These are phyloP conservation scores for Corydoras maculifer DNA, from an alignment of 2,113 vertebrate species.

Conservation along the genomic window DNA sequence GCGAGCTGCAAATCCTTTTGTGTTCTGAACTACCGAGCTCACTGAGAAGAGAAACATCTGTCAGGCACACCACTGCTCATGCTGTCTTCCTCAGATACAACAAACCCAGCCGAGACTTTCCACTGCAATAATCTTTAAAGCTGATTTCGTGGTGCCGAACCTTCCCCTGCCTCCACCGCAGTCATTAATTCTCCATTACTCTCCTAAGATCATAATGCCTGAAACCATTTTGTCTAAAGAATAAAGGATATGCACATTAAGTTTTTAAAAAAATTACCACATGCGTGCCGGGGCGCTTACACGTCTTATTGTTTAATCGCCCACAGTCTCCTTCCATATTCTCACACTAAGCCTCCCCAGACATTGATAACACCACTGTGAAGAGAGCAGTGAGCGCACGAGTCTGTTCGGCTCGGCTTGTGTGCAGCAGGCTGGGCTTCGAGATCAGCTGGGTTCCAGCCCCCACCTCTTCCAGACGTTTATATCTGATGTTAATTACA, in stretches of 20 bases:
- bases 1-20: conserved; percentile 45
- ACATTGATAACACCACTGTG: conserved; percentile 18
- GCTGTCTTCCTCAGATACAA: conserved; percentile 46
- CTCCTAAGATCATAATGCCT: conserved; percentile 16
- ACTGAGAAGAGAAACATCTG: conserved; percentile 55
- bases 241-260: conserved; percentile 15
- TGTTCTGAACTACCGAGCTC: conserved; percentile 49
- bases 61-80: conserved; percentile 49
- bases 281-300: not conserved
- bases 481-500: conserved; percentile 61
- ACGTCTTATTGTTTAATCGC: conserved; percentile 19
- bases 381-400: conserved; percentile 6
- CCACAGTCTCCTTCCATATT: conserved; percentile 9
- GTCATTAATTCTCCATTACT: conserved; percentile 27
- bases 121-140: conserved; percentile 44
- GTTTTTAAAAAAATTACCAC: not conserved
- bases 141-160: conserved; percentile 18
- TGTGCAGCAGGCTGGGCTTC: not conserved
- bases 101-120: conserved; percentile 40
- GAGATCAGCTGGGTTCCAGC: conserved; percentile 21
- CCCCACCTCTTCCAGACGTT: conserved; percentile 44
- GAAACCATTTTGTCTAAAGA: conserved; percentile 7
- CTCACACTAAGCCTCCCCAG: not conserved
- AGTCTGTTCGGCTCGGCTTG: conserved; percentile 3
- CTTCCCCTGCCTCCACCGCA: conserved; percentile 14